Conservation (phyloP, 1,140 invertebrate genomes). For the Danaus melanippus region DNA sequence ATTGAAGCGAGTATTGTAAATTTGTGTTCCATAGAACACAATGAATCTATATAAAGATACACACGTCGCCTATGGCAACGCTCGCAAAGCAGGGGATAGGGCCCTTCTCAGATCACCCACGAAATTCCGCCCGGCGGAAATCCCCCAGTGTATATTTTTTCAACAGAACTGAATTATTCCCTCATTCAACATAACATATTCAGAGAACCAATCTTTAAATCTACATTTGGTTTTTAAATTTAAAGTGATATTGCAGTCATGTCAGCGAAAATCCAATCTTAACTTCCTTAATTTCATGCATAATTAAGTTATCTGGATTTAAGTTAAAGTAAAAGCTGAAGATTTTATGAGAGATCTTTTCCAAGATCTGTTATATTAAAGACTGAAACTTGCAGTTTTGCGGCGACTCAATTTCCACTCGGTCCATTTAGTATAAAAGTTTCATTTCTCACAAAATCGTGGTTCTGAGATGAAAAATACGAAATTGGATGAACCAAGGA, state of each 20-base stretch:
- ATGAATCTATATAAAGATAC: conserved; percentile 50
- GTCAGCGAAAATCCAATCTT: too few relatives aligned
- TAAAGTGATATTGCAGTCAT: too few relatives aligned
- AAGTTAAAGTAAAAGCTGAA: conserved; percentile 3
- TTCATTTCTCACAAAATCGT: conserved; percentile 26
- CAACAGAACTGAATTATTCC: conserved; percentile 14
- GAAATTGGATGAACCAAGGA: conserved; percentile 15
- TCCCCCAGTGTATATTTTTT: conserved; percentile 57
- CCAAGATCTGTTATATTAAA: conserved; percentile 25
- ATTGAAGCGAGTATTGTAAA: conserved; percentile 38
- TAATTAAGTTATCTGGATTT: too few relatives aligned
- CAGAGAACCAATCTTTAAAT: conserved; percentile 1
- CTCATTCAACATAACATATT: conserved; percentile 1
- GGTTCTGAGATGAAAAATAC: conserved; percentile 17
- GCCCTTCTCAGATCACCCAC: conserved; percentile 47
- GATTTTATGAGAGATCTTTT: conserved; percentile 21
- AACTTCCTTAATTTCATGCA: too few relatives aligned
- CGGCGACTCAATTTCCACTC: conserved; percentile 42
- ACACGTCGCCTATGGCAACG: conserved; percentile 48
- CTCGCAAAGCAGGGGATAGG: conserved; percentile 38
- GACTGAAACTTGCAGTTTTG: conserved; percentile 21
- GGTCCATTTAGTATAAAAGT: conserved; percentile 50
- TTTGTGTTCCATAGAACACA: conserved; percentile 28
- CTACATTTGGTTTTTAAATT: conserved; percentile 5
- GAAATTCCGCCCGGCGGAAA: conserved; percentile 51